A percentile compares a stretch with the other conserved stretches of the same genome.
These are phyloP conservation scores for Hybognathus amarus DNA, from an alignment of 2,797 vertebrate genomes.

Conservation along the genomic window DNA sequence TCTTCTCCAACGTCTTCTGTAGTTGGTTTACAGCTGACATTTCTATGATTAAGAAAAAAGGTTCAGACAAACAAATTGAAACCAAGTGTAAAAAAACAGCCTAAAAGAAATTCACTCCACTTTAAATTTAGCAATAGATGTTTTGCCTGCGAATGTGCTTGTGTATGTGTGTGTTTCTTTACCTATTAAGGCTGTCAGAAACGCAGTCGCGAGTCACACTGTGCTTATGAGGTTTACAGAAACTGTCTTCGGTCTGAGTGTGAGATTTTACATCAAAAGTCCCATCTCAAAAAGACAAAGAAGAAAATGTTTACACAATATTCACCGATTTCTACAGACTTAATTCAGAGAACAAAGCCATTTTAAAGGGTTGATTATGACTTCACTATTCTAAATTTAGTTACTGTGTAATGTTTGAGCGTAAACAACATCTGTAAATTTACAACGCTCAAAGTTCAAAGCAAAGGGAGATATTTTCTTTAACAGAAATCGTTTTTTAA, in stretches of 20 bases:
- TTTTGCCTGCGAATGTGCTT: conserved; percentile 10
- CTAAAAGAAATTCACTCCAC: background rate
- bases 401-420: no score
- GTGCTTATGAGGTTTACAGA: conserved; percentile 32
- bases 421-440: no score
- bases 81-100: background rate
- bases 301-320: conserved; percentile 28
- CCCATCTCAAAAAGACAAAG: conserved; percentile 37
- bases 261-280: conserved; percentile 48
- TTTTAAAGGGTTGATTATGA: conserved; percentile 3
- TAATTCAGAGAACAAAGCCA: background rate
- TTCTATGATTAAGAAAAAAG: background rate
- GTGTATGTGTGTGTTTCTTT: conserved; percentile 32
- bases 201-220: conserved; percentile 19
- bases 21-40: conserved; percentile 1
- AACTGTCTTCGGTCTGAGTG: conserved; percentile 68
- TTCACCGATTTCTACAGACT: background rate
- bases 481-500: no score
- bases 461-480: no score
- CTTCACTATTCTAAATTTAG: no score
- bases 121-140: conserved; percentile 4
- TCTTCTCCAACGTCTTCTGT: conserved; percentile 24
- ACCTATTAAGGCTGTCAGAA: conserved; percentile 43
- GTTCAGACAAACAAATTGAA: background rate
- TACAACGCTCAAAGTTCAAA: no score